Percentiles rank a stretch among this genome's conserved stretches.
These are phyloP conservation scores for Spodoptera frugiperda DNA, from an alignment of 1,140 invertebrate genomes.

Conservation along the genomic window DNA sequence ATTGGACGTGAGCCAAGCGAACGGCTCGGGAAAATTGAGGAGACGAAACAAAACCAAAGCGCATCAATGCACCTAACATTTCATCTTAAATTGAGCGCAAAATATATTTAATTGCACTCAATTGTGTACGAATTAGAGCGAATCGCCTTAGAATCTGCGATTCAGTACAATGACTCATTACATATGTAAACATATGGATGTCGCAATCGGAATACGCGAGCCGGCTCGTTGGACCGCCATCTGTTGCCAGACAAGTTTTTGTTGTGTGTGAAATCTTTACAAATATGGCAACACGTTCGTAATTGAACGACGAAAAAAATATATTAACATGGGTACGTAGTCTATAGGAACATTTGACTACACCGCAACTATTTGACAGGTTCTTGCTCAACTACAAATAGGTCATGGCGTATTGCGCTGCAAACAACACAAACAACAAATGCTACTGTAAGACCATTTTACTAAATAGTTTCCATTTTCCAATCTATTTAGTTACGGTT, in stretches of 20 bases:
- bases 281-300: slow-evolving; percentile 22
- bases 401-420: slow-evolving; percentile 21
- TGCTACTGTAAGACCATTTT: not conserved
- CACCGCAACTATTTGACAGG: slow-evolving; percentile 3
- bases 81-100: slow-evolving; percentile 10
- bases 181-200: slow-evolving; percentile 32
- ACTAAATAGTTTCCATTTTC: not conserved
- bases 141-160: not conserved
- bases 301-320: not conserved
- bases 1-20: slow-evolving; percentile 18
- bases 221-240: slow-evolving; percentile 14
- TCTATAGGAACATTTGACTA: not conserved
- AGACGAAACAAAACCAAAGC: not conserved
- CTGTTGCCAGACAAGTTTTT: slow-evolving; percentile 28
- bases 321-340: not conserved
- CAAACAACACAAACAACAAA: slow-evolving; percentile 4
- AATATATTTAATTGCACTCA: slow-evolving; percentile 19
- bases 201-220: slow-evolving; percentile 17
- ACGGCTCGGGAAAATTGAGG: not conserved
- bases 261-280: slow-evolving; percentile 38
- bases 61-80: slow-evolving; percentile 2
- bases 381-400: slow-evolving; percentile 21
- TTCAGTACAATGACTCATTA: slow-evolving; percentile 31
- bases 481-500: too few relatives aligned
- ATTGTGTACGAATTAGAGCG: slow-evolving; percentile 23